Base-by-base conservation (phyloP, 1,140 invertebrate genomes). In the Trichonephila clavata region DNA sequence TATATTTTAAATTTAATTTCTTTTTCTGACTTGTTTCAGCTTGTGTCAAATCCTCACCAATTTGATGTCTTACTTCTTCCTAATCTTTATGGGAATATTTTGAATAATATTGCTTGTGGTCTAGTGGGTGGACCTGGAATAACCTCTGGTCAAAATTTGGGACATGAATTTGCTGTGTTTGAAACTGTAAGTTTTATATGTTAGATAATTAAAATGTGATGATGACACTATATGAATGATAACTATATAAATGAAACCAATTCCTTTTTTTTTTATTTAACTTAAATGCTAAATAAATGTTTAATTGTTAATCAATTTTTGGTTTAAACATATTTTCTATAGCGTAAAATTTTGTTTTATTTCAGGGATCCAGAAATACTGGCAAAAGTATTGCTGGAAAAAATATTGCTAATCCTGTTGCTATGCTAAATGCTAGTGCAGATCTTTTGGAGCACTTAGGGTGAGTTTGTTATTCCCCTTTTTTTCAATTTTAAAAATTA, bases 51-150 rank as follows among this genome's bases (percentile, higher is more conserved):
- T 95, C 99, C 99, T 0, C 97, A 99, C 95, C 98, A 99, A 95
- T 99, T 99, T 96, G 99, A 99, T 96, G 98, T 99, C 20, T 98
- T 99, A 97, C 96, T 99, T 21, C 99, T 99, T 97, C 99, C 99
- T 0, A 99, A 99, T 96, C 96, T 99, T 71, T 99, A 99, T 96
- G 99, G 99, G 7, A 98, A 99, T 86, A 99, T 99, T 95, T 97
- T 99, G 5, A 99, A 98, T 0, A 99, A 99, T 96, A 98, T 99
- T 39, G 97, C 99, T 63, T 99, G 99, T 96, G 99, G 99, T 24
- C 95, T 99, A 10, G 97, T 99, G 94, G 99, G 99, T 4, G 99
- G 99, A 6, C 99, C 99, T 77, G 99, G 99, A 21, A 96, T 99
- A 5, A 97, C 99, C 24, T 98, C 99, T 32, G 99, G 99, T 71